These are phyloP conservation scores for Xylota segnis DNA, from an alignment of 2,888 invertebrate species.

Conservation along the genomic window DNA sequence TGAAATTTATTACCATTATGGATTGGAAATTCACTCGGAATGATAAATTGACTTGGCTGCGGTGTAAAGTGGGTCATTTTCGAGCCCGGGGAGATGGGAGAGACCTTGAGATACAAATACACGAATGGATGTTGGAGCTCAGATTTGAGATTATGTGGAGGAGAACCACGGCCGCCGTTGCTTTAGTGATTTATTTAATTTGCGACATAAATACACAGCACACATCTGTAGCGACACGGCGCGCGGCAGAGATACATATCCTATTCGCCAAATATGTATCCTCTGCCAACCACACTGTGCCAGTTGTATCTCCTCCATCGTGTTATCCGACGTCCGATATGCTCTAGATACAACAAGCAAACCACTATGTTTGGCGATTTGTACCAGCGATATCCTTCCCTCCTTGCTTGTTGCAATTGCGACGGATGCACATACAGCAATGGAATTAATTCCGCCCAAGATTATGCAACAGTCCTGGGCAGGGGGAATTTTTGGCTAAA, in stretches of 20 bases:
- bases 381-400: slow-evolving; percentile 46
- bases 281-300: slow-evolving; percentile 52
- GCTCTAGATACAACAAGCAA: slow-evolving; percentile 68
- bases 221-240: slow-evolving; percentile 71
- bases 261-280: slow-evolving; percentile 50
- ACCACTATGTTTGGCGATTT: slow-evolving; percentile 69
- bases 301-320: slow-evolving; percentile 36
- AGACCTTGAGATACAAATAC: slow-evolving; percentile 54
- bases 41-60: slow-evolving; percentile 80
- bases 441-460: slow-evolving; percentile 74
- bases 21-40: slow-evolving; percentile 77
- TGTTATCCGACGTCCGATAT: slow-evolving; percentile 62
- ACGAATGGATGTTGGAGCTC: not conserved
- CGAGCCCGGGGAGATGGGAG: slow-evolving; percentile 42
- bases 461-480: slow-evolving; percentile 70
- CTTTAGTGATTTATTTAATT: slow-evolving; percentile 75
- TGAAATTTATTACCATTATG: slow-evolving; percentile 76
- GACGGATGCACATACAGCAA: slow-evolving; percentile 28
- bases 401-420: slow-evolving; percentile 3
- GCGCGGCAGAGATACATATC: slow-evolving; percentile 47
- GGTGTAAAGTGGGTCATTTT: slow-evolving; percentile 79
- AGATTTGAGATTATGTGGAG: slow-evolving; percentile 70
- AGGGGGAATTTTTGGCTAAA: slow-evolving; percentile 38
- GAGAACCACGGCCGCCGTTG: slow-evolving; percentile 71
- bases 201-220: slow-evolving; percentile 68